These are phyloP conservation scores for Phalloptychus januarius DNA, from an alignment of 2,797 vertebrate species.

Conservation along the genomic window DNA sequence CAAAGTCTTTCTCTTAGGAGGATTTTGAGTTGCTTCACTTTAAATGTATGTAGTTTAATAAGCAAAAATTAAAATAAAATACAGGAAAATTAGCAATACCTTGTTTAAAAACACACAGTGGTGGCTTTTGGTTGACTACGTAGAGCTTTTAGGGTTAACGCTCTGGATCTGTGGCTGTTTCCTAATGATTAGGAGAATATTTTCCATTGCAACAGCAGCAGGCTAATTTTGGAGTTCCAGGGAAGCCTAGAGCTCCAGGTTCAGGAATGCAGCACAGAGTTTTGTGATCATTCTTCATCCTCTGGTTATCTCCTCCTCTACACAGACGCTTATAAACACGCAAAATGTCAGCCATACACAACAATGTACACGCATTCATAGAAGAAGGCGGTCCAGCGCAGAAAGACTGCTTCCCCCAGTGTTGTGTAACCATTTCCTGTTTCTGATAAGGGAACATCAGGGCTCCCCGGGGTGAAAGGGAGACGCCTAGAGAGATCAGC, in stretches of 20 bases:
- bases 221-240: slow-evolving; percentile 78
- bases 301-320: slow-evolving; percentile 47
- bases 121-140: slow-evolving; percentile 50
- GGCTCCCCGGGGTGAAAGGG: slow-evolving; percentile 41
- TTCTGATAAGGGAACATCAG: slow-evolving; percentile 73
- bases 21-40: neutral
- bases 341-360: slow-evolving; percentile 27
- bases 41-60: neutral
- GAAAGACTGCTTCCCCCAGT: slow-evolving; percentile 60
- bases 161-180: slow-evolving; percentile 58
- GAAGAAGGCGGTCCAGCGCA: slow-evolving; percentile 33
- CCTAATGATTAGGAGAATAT: slow-evolving; percentile 71
- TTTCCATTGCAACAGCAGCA: slow-evolving; percentile 69
- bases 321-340: slow-evolving; percentile 32
- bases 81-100: neutral
- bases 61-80: neutral
- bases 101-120: slow-evolving; percentile 12
- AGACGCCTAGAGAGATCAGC: slow-evolving; percentile 22
- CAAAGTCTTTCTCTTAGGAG: neutral
- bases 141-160: slow-evolving; percentile 39
- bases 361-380: slow-evolving; percentile 30
- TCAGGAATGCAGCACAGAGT: slow-evolving; percentile 73
- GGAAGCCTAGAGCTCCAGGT: slow-evolving; percentile 53
- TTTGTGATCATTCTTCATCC: slow-evolving; percentile 73
- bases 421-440: slow-evolving; percentile 79